A percentile compares a stretch with the other conserved stretches of the same genome.
These are phyloP conservation scores for Drosophila melanogaster DNA, from an alignment of 1,140 invertebrate genomes.

Conservation along the genomic window DNA sequence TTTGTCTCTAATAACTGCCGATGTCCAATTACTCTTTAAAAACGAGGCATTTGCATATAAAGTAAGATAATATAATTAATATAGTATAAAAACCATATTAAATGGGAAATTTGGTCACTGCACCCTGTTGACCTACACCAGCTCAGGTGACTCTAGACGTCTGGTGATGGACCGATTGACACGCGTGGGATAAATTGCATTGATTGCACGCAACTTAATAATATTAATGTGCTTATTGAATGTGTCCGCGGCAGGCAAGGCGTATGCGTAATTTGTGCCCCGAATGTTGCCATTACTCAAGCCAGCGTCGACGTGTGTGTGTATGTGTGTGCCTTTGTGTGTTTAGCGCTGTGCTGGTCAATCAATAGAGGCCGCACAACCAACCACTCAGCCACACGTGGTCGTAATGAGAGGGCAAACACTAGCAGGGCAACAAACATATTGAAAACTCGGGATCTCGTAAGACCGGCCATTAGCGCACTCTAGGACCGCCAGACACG, in stretches of 20 bases:
- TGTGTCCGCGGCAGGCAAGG: conserved; percentile 36
- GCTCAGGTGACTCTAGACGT: neutral
- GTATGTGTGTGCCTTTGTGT: conserved; percentile 3
- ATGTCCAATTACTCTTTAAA: neutral
- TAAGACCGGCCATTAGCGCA: conserved; percentile 45
- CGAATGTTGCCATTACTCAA: conserved; percentile 65
- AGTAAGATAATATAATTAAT: no score
- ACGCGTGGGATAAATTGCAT: conserved; percentile 59
- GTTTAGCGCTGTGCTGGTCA: conserved; percentile 31
- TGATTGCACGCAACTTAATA: conserved; percentile 75
- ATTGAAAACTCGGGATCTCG: conserved; percentile 26
- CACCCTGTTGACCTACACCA: neutral
- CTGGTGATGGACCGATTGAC: conserved; percentile 50
- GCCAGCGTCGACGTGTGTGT: conserved; percentile 8
- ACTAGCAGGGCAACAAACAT: conserved; percentile 55
- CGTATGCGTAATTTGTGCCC: conserved; percentile 65
- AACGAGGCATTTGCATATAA: no score
- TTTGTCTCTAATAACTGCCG: neutral
- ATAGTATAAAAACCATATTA: no score
- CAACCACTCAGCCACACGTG: conserved; percentile 13
- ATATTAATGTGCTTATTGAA: conserved; percentile 62
- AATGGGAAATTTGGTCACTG: no score
- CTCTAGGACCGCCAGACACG: conserved; percentile 47
- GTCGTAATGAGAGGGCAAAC: conserved; percentile 48
- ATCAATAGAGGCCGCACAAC: conserved; percentile 67